Base-by-base conservation (phyloP, 2,888 invertebrate genomes). In the Melieria omissa region DNA sequence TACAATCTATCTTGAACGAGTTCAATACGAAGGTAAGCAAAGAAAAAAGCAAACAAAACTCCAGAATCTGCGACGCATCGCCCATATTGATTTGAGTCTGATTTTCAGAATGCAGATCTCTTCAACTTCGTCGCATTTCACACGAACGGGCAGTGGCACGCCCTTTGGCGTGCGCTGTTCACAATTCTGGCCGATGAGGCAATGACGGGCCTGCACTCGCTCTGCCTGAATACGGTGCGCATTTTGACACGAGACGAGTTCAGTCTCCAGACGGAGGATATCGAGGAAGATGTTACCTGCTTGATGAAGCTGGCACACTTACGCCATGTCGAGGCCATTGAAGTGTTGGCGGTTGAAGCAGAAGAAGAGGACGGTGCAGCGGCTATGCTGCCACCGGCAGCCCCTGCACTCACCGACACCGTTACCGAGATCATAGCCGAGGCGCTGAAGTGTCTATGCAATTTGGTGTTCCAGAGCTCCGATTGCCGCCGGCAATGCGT, bases 361-460 rank as follows among this genome's bases (percentile, higher is more conserved):
- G 57, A 57, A 55, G 64, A 75, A 55, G 57, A 74, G 14, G 74
- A 73, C 62, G 75, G 73, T 71, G 73, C 67, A 67, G 63, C 77
- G 60, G 75, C 54, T 14, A 74, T 69, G n/a, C 62, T 72, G 57
- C 69, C 57, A 45, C 74, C 71, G 58, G 75, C 63, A 12, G 78
- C 55, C 54, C 71, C 57, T 71, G 74, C 57, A 46, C 54, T 49
- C 1, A 55, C 72, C 58, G 69, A 4, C 72, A 84, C 88, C 46
- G 29, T 29, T 29, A 89, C 90, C 84, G 86, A 90, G 84, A 88
- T 91, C 42, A 89, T 89, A 3, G 88, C 94, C 6, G 97, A 97
- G 87, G 93, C 95, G 0, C 88, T 95, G 68, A 98, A 97, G 88
- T 93, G 96, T 83, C 88, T 98, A 9, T 96, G 95, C 84, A 98